Conservation (phyloP, 1,140 invertebrate genomes). For the Sesamia nonagrioides region DNA sequence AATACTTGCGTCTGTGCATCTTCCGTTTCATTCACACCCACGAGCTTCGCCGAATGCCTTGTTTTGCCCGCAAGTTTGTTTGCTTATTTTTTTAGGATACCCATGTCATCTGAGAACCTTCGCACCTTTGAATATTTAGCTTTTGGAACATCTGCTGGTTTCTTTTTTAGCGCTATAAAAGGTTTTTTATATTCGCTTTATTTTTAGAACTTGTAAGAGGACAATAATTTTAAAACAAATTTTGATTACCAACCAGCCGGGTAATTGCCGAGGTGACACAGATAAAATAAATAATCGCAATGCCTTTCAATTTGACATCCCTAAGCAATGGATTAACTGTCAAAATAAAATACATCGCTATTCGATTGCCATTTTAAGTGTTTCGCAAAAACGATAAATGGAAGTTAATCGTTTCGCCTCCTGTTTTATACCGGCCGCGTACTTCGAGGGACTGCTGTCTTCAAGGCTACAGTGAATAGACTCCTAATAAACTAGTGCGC, state of each 20-base stretch:
- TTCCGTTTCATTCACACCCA: constrained; percentile 12
- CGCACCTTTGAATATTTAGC: constrained; percentile 18
- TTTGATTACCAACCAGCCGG: not conserved
- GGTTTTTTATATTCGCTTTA: not conserved
- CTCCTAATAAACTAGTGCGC: too few relatives aligned
- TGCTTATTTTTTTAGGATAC: constrained; percentile 39
- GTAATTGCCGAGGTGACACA: too few relatives aligned
- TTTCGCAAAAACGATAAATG: too few relatives aligned
- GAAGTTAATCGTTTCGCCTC: too few relatives aligned
- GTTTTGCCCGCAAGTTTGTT: constrained; percentile 10
- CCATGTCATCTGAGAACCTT: constrained; percentile 37
- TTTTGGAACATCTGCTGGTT: constrained; percentile 1
- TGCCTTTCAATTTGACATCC: too few relatives aligned
- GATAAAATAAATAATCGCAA: too few relatives aligned
- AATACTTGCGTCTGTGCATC: constrained; percentile 19
- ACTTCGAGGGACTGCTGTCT: too few relatives aligned
- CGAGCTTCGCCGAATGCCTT: not conserved
- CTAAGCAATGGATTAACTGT: too few relatives aligned
- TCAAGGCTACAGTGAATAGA: too few relatives aligned
- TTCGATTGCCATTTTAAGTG: too few relatives aligned
- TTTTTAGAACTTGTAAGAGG: not conserved
- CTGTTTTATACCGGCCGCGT: too few relatives aligned
- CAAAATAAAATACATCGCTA: too few relatives aligned
- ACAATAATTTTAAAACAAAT: not conserved
- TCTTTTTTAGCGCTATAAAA: constrained; percentile 4